Evolutionary conservation across 2,797 vertebrate genomes (phyloP), one percentile per base, ranked within the genome.

Genomic region (Alexandromys oeconomus): DNA sequence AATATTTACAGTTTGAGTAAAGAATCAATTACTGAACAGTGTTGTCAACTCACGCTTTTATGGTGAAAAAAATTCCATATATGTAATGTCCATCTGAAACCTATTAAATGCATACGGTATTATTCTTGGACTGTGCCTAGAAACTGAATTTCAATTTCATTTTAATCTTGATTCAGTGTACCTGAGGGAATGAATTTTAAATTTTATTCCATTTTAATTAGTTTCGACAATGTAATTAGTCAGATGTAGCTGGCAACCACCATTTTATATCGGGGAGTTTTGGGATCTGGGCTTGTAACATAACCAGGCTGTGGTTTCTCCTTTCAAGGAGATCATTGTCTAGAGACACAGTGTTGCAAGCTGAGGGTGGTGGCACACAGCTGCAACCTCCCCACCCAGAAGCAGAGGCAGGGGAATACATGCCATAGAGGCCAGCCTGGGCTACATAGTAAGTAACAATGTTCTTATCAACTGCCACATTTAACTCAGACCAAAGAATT

Each of bases 141-240:
- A 40, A 78, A 37, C 14, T 43, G 21, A 69, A 59, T 57, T 84
- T 89, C 89, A 48, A n/a, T 48, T 89, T 88, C 21, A 34, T 31
- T 73, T 43, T 43, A 34, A 63, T 89, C 31, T 89, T 48, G 19
- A 48, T 77, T 63, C 11, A 17, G 7, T 59, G 1, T 48, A 73
- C 40, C 23, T 76, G 15, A 86, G n/a, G 34, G 95, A 71, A 4
- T 71, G 14, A 65, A 87, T n/a, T 82, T 94, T 96, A 71, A 46
- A 86, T 74, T 81, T 87, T 81, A 80, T 89, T 61, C 10, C 7
- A 89, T 89, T 93, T 86, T 77, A 89, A 93, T 71, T 77, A 91
- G 69, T 67, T 82, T 81, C 69, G 46, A 76, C 74, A 92, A 76
- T 87, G 14, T 37, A 81, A 43, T 29, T 73, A 81, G 6, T 14